Base-by-base conservation (phyloP, 2,888 invertebrate species). In the Plagodis dolabraria region DNA sequence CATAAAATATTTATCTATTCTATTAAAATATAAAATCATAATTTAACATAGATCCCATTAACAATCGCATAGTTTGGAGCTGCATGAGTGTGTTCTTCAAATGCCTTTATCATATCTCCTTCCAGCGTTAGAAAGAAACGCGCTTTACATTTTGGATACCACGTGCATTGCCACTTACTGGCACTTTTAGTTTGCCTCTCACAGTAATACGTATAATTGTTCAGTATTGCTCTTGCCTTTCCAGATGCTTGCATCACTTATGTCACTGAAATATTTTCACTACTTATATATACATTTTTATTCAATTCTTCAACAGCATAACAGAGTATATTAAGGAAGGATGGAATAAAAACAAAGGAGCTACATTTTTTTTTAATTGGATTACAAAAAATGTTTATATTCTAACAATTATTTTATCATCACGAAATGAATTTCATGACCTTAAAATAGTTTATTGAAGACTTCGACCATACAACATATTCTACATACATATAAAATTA, bases 111-210 rank as follows among this genome's bases (percentile, higher is more conserved):
- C 12, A 44, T n/a, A 12, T 7, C 7, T 2, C 53, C 60, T 7
- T 50, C 53, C 8, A 49, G 44, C 2, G 46, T 54, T 6, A 63
- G 49, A 6, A 54, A 63, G 33, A 70, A 59, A 0, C 66, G 45
- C 9, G 68, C 70, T n/a, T 67, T 64, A 58, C 73, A 72, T 7
- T 56, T 47, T 7, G 47, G 6, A 57, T 12, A n/a, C 7, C 7
- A 61, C 1, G 72, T 74, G 46, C 77, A 76, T 6, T 67, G 46
- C 76, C 76, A 76, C 0, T 50, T 57, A 5, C 62, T 36, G 0
- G 65, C 43, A 8, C 10, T 33, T 8, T 40, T 10, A 43, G 22
- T 51, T 9, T 38, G 38, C 40, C 54, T 33, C 12, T 53, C 8
- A 9, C 50, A 4, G 12, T 44, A 44, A 44, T 11, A 44, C 12